Evolutionary conservation across 2,113 vertebrate genomes (phyloP).

Genomic region (Pedetes capensis): DNA sequence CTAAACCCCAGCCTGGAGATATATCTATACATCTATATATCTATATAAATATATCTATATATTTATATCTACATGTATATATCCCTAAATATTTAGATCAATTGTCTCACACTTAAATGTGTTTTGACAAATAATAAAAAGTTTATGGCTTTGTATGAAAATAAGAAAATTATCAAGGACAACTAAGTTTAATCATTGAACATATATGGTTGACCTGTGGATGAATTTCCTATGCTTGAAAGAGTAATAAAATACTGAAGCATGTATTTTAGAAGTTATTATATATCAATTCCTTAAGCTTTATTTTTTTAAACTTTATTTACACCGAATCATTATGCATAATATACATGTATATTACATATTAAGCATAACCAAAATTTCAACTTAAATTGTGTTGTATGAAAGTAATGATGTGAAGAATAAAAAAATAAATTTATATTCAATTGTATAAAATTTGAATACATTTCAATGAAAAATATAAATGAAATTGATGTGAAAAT

Average conservation of each 20-base stretch:
- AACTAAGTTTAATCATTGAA: neutral
- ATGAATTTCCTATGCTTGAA: neutral
- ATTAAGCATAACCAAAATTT: neutral
- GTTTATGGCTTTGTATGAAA: neutral
- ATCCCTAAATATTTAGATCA: neutral
- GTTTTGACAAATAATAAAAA: slow-evolving; percentile 37
- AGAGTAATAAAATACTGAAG: neutral
- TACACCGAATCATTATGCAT: neutral
- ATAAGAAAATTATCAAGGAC: neutral
- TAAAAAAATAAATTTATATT: neutral
- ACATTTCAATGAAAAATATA: neutral
- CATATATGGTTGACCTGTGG: neutral
- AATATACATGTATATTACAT: too few relatives aligned
- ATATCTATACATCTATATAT: too few relatives aligned
- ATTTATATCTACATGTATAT: neutral
- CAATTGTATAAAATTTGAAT: neutral
- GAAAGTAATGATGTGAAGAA: neutral
- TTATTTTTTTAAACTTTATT: neutral
- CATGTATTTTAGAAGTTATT: neutral
- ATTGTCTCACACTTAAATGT: neutral
- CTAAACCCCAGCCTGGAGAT: too few relatives aligned
- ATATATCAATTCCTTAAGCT: neutral
- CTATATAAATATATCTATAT: too few relatives aligned
- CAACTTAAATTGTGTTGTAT: neutral
- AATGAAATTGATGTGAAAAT: neutral